Evolutionary conservation across 2,797 vertebrate species (phyloP), one percentile per base, ranked within the genome.

Genomic region (Cyprinella venusta): DNA sequence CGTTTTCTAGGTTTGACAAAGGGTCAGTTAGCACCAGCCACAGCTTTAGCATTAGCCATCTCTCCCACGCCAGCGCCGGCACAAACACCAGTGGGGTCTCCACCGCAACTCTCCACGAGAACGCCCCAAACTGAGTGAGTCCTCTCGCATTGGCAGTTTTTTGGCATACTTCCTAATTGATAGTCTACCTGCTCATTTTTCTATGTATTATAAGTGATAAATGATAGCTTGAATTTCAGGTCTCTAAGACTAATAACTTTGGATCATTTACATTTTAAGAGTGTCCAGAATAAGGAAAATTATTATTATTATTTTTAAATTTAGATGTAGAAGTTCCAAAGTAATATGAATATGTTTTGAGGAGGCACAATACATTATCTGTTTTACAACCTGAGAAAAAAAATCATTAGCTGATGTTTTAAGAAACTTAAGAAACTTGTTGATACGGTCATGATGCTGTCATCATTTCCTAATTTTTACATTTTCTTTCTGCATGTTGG

Each of bases 1-100:
- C 94, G 92, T 69, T 91, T 96, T 33, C 93, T 96, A 80, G 92
- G 94, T 82, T 88, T 94, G 52, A 76, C 91, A 18, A 95, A 93
- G 85, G 91, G 87, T 21, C 93, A 94, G 5, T 82, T 95, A 16
- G 89, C 93, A 42, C 90, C 91, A 26, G 85, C 85, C 69, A 79
- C 91, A 70, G 76, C 89, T 59, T 84, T 89, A 26, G 72, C 85
- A 4, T 84, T 89, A 16, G 26, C 84, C 61, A 42, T 84, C 38
- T 75, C 89, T 33, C 69, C 85, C 7, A 18, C 45, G 0, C 84
- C 92, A 18, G 84, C 90, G 6, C 52, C 91, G 15, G 15, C 50
- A 71, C 89, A 30, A 48, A 84, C 92, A 72, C 87, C 90, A 78
- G n/a, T 88, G 59, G 81, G 77, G 2, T 88, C 91, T 82, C 90